Evolutionary conservation across 1,140 invertebrate species (phyloP).

Genomic region (Drosophila triauraria): DNA sequence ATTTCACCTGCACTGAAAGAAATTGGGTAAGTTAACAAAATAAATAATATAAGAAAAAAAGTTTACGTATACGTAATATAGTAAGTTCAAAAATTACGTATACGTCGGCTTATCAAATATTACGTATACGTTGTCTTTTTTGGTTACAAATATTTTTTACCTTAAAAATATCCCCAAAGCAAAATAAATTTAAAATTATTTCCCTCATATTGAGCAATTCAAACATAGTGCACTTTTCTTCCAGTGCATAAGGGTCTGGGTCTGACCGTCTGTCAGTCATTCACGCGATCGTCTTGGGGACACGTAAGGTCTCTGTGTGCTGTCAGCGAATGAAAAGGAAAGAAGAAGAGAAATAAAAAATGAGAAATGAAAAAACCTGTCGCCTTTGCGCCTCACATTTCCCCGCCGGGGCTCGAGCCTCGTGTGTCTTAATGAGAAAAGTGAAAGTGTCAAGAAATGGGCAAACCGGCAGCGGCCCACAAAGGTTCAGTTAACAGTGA

Average conservation of each 20-base stretch:
- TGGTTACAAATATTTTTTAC: no score
- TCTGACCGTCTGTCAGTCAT: conserved; percentile 23
- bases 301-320: conserved; percentile 41
- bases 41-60: neutral
- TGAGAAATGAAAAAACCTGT: conserved; percentile 45
- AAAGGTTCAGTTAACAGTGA: conserved; percentile 62
- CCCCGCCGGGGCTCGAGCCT: conserved; percentile 35
- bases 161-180: no score
- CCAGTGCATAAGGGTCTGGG: conserved; percentile 33
- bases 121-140: neutral
- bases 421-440: conserved; percentile 81
- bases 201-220: no score
- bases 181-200: no score
- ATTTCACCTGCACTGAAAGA: neutral
- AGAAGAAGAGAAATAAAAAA: conserved; percentile 16
- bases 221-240: neutral
- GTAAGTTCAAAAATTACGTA: neutral
- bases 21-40: neutral
- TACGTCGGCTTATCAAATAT: neutral
- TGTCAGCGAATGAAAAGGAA: conserved; percentile 33
- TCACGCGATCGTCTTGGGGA: conserved; percentile 26
- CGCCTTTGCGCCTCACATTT: conserved; percentile 46
- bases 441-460: conserved; percentile 77
- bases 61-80: conserved; percentile 2
- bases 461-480: conserved; percentile 35